Conservation (phyloP, 2,113 vertebrate genomes). For the Nipponia nippon region DNA sequence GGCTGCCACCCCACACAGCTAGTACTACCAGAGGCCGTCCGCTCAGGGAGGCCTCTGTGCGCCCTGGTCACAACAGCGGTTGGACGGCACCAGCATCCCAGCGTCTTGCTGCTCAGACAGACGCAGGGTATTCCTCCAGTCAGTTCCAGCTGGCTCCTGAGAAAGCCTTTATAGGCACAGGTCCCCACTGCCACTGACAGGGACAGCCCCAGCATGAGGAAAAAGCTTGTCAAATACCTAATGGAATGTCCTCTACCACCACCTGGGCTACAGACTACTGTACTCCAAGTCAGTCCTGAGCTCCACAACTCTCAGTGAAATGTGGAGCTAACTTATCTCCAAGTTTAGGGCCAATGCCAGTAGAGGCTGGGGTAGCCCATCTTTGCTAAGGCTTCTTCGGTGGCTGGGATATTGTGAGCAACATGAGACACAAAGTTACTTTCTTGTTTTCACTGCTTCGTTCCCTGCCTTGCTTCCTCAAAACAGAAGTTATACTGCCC, state of each 20-base stretch:
- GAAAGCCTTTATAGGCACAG: not conserved
- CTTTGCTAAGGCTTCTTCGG: not conserved
- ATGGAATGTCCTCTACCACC: not conserved
- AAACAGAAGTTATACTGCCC: not conserved
- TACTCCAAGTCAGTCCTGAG: not conserved
- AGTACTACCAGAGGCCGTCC: not conserved
- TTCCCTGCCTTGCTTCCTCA: not conserved
- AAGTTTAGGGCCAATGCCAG: not conserved
- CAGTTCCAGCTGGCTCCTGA: not conserved
- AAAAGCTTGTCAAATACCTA: not conserved
- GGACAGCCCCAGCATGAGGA: not conserved
- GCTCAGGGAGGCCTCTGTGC: not conserved
- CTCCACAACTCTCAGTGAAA: not conserved
- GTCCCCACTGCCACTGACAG: not conserved
- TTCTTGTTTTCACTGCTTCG: not conserved
- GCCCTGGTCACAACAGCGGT: not conserved
- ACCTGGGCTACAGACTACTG: not conserved
- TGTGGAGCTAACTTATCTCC: not conserved
- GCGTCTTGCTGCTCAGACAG: not conserved
- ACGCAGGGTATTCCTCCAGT: not conserved
- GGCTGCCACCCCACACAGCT: fast-evolving
- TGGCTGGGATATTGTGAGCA: not conserved
- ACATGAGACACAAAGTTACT: not conserved
- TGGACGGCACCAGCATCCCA: not conserved
- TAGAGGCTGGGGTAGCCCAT: not conserved